Evolutionary conservation across 1,140 invertebrate species (phyloP).

Genomic region (Drosophila kanapiae): DNA sequence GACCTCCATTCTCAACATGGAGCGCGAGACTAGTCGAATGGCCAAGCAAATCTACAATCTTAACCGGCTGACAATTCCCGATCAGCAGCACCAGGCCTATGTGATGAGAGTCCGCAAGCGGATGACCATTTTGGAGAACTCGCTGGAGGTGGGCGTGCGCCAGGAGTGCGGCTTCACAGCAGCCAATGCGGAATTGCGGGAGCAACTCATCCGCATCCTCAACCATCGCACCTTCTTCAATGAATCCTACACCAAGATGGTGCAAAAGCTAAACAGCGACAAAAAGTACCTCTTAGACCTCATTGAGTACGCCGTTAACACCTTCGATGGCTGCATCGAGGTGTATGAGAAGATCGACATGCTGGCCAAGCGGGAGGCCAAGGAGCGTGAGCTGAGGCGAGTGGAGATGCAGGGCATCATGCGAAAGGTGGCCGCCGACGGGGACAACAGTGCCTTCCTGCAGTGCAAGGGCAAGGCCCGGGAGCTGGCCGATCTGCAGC

Average conservation of each 20-base stretch:
- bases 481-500: constrained; percentile 68
- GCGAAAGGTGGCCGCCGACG: constrained; percentile 75
- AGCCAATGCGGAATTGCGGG: constrained; percentile 62
- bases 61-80: constrained; percentile 65
- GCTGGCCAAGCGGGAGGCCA: constrained; percentile 59
- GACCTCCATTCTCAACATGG: constrained; percentile 68
- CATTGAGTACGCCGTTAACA: constrained; percentile 71
- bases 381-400: constrained; percentile 63
- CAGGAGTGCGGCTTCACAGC: constrained; percentile 73
- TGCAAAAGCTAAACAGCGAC: constrained; percentile 74
- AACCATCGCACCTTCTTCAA: constrained; percentile 75
- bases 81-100: constrained; percentile 65
- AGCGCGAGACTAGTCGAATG: constrained; percentile 67
- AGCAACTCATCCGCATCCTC: constrained; percentile 69
- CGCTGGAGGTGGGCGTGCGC: constrained; percentile 66
- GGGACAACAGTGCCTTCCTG: constrained; percentile 68
- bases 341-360: constrained; percentile 74
- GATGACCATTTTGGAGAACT: constrained; percentile 71
- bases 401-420: constrained; percentile 76
- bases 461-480: constrained; percentile 66
- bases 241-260: constrained; percentile 70
- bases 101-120: constrained; percentile 56
- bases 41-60: constrained; percentile 69
- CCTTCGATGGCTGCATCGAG: constrained; percentile 73
- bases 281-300: constrained; percentile 77